Base-by-base conservation (phyloP, 2,888 invertebrate species). In the Troilus luridus region DNA sequence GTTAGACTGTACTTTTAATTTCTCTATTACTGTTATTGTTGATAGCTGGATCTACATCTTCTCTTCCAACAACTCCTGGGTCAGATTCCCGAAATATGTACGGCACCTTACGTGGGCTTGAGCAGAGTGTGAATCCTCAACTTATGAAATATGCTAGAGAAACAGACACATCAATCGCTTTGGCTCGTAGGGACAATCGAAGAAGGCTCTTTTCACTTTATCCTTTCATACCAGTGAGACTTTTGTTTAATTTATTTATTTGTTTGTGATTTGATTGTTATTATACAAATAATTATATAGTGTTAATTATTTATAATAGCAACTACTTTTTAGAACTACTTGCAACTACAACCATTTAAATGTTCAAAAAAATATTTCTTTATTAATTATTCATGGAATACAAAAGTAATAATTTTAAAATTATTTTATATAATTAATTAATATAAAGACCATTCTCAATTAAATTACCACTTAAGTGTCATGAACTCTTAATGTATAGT, bases 91-190 rank as follows among this genome's bases (percentile, higher is more conserved):
- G 59, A 95, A 95, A 92, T 60, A 89, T 92, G 9, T 98, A 97
- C 94, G 98, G 98, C 10, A 98, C 98, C 0, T 94, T 98, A 0
- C 97, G 98, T 94, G 98, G 98, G 0, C 95, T 98, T 88, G 98
- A 98, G 93, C 98, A 98, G 94, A 98, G 98, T 93, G 97, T 98
- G 96, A 98, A 98, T 94, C 98, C 98, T 0, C 97, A 98, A 93
- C 95, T 98, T 91, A 97, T 98, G 94, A 97, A 97, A 94, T 98
- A 98, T 94, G 97, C 98, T 0, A 95, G 98, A 64, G 98, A 98
- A 95, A 98, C 98, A 0, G 98, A 98, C 93, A 95, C 96, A 92
- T 97, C 98, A 54, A 97, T 98, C 93, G 96, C 97, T 41, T 96
- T 96, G 92, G 96, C 97, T 0, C 95, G 98, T 88, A 96, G 96